Evolutionary conservation across 2,888 invertebrate species (phyloP).

Genomic region (Yponomeuta cagnagella): DNA sequence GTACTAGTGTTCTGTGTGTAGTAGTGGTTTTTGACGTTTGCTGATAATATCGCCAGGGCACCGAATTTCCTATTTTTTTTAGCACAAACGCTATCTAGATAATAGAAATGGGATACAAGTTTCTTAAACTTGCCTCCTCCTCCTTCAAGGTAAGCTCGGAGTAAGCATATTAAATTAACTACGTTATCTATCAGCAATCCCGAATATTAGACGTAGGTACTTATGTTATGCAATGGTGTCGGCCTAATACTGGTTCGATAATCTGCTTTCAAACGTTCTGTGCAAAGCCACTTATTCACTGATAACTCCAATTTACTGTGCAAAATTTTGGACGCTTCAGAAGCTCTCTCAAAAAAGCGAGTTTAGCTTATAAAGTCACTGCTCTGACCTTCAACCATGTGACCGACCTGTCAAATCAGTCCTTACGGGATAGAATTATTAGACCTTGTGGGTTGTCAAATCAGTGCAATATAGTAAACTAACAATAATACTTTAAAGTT

Average conservation of each 20-base stretch:
- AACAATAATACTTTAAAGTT: no score
- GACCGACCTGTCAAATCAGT: constrained; percentile 42
- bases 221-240: constrained; percentile 55
- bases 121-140: constrained; percentile 59
- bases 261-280: not conserved
- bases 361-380: not conserved
- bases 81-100: constrained; percentile 26
- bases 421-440: constrained; percentile 17
- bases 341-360: not conserved
- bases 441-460: not conserved
- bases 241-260: not conserved
- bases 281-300: not conserved
- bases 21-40: constrained; percentile 10
- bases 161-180: not conserved
- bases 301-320: constrained; percentile 15
- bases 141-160: constrained; percentile 52
- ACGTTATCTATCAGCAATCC: not conserved
- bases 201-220: constrained; percentile 26
- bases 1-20: not conserved
- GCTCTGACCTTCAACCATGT: constrained; percentile 63
- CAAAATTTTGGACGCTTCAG: not conserved
- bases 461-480: not conserved
- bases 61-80: constrained; percentile 30
- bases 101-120: constrained; percentile 59
- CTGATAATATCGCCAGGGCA: constrained; percentile 41